These are phyloP conservation scores for Melanostoma mellinum DNA, from an alignment of 2,888 invertebrate genomes.

Conservation along the genomic window DNA sequence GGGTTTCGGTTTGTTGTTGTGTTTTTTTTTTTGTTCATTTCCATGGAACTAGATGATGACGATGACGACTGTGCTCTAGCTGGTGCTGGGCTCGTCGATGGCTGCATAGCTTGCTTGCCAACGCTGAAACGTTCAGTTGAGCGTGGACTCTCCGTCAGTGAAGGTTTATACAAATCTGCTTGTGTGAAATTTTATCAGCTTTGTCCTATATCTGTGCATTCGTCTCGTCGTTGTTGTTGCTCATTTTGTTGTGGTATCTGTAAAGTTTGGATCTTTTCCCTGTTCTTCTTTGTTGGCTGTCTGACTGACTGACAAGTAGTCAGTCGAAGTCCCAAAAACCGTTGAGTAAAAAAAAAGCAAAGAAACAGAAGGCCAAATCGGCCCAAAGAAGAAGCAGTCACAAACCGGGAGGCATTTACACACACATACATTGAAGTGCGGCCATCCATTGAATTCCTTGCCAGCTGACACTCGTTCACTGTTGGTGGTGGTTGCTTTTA, in stretches of 20 bases:
- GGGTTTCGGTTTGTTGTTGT: slow-evolving; percentile 54
- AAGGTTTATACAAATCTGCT: slow-evolving; percentile 53
- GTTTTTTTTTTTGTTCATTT: slow-evolving; percentile 35
- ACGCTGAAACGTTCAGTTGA: slow-evolving; percentile 72
- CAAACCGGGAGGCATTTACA: slow-evolving; percentile 53
- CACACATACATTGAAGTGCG: slow-evolving; percentile 52
- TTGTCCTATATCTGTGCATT: background rate
- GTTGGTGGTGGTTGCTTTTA: slow-evolving; percentile 65
- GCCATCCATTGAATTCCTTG: slow-evolving; percentile 71
- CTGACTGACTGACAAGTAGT: slow-evolving; percentile 51
- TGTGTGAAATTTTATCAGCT: slow-evolving; percentile 21
- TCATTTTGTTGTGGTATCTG: slow-evolving; percentile 25
- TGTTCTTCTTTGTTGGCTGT: slow-evolving; percentile 52
- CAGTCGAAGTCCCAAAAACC: slow-evolving; percentile 45
- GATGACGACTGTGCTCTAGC: slow-evolving; percentile 63
- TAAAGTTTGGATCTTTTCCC: slow-evolving; percentile 39
- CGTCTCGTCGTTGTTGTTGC: slow-evolving; percentile 30
- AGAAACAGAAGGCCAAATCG: slow-evolving; percentile 44
- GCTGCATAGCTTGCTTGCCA: slow-evolving; percentile 69
- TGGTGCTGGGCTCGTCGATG: slow-evolving; percentile 15
- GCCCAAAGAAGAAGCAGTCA: slow-evolving; percentile 50
- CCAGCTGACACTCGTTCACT: slow-evolving; percentile 68
- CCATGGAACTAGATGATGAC: slow-evolving; percentile 69
- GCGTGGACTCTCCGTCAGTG: slow-evolving; percentile 71
- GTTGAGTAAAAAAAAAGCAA: slow-evolving; percentile 2